Percentiles rank a stretch among this genome's conserved stretches.
These are phyloP conservation scores for Oreochromis aureus DNA, from an alignment of 2,113 vertebrate genomes.

Conservation along the genomic window DNA sequence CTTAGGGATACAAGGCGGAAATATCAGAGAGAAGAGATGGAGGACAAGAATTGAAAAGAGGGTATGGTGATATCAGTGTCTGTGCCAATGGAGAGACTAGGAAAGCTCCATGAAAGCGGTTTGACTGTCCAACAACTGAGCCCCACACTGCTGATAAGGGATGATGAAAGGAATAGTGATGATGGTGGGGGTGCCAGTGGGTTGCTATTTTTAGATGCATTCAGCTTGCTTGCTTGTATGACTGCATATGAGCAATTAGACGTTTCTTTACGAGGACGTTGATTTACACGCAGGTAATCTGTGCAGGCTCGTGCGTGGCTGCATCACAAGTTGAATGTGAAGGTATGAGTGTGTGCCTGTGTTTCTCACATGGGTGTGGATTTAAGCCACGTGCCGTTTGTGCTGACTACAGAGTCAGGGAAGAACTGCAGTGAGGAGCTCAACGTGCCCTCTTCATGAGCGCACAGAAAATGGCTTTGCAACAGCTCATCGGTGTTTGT, in stretches of 20 bases:
- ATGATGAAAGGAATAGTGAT: conserved; percentile 58
- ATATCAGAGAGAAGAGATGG: not conserved
- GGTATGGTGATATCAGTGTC: not conserved
- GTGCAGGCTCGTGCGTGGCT: not conserved
- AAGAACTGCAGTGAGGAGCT: conserved; percentile 48
- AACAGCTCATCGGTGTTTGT: not conserved
- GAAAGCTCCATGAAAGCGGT: conserved; percentile 47
- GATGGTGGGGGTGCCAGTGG: conserved; percentile 42
- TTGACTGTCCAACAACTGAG: conserved; percentile 50
- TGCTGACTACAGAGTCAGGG: conserved; percentile 53
- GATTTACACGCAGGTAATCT: conserved; percentile 1
- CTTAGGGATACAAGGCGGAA: not conserved
- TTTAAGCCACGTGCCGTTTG: conserved; percentile 44
- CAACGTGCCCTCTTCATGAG: conserved; percentile 40
- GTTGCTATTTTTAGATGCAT: conserved; percentile 55
- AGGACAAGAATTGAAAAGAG: conserved; percentile 14
- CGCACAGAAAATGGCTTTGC: conserved; percentile 27
- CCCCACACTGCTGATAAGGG: conserved; percentile 45
- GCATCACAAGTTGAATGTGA: not conserved
- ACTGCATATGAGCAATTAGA: not conserved
- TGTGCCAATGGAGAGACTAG: not conserved
- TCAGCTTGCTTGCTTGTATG: conserved; percentile 14
- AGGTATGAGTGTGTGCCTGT: not conserved
- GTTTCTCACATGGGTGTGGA: conserved; percentile 28
- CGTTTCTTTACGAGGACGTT: not conserved